A percentile compares a stretch with the other conserved stretches of the same genome.
Evolutionary conservation across 2,888 invertebrate genomes (phyloP).

Genomic region (Heliconius ethilla): DNA sequence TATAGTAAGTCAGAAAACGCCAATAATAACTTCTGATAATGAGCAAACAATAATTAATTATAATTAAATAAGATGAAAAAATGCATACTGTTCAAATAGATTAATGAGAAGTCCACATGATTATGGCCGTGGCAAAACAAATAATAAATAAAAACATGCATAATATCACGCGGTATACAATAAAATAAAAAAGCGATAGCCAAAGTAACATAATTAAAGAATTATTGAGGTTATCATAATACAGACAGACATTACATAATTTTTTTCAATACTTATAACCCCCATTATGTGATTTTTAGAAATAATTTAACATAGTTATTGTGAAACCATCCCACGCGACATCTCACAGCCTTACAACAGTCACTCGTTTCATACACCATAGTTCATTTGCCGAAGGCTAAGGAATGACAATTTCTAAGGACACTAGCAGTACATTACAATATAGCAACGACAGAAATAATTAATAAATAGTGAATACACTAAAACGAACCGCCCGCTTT

Average conservation of each 20-base stretch:
- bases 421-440: slow-evolving; percentile 29
- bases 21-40: slow-evolving; percentile 6
- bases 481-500: slow-evolving; percentile 19
- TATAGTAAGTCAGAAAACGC: slow-evolving; percentile 11
- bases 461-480: slow-evolving; percentile 14
- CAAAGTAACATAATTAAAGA: neutral
- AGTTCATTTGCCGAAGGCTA: slow-evolving; percentile 60
- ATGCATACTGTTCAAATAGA: slow-evolving; percentile 3
- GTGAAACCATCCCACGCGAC: slow-evolving; percentile 65
- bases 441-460: slow-evolving; percentile 12
- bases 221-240: neutral
- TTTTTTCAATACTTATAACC: neutral
- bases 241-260: neutral
- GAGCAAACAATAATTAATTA: slow-evolving; percentile 7
- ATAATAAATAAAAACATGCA: slow-evolving; percentile 14
- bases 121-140: neutral
- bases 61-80: neutral
- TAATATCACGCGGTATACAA: neutral
- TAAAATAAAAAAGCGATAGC: neutral
- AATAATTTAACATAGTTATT: slow-evolving; percentile 19
- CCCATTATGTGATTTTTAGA: neutral
- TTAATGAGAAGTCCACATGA: neutral
- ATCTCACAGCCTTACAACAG: slow-evolving; percentile 80
- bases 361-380: slow-evolving; percentile 73
- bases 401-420: slow-evolving; percentile 68